These are phyloP conservation scores for Hetaerina titia DNA, from an alignment of 2,888 invertebrate species.

Conservation along the genomic window DNA sequence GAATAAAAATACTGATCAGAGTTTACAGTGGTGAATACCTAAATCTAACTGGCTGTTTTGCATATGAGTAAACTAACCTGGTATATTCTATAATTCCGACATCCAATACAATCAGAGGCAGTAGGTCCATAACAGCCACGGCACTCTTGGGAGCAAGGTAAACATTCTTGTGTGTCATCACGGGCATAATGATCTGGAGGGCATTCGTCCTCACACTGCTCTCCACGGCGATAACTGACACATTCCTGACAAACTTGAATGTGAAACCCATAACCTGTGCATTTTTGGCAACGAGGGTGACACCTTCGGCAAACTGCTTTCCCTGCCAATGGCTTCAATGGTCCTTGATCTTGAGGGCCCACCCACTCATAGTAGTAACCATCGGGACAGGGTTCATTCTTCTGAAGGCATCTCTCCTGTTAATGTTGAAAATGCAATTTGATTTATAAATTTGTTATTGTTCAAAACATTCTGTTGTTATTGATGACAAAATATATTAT, in stretches of 20 bases:
- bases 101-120: slow-evolving; percentile 86
- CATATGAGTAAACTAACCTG: slow-evolving; percentile 73
- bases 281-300: slow-evolving; percentile 92
- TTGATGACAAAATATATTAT: too few relatives aligned
- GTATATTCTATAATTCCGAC: slow-evolving; percentile 88
- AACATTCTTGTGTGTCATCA: slow-evolving; percentile 79
- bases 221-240: slow-evolving; percentile 89
- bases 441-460: neutral
- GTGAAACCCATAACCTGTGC: slow-evolving; percentile 93
- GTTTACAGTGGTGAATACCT: slow-evolving; percentile 71
- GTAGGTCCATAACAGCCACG: slow-evolving; percentile 90
- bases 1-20: slow-evolving; percentile 71
- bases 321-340: slow-evolving; percentile 87
- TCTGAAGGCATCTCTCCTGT: slow-evolving; percentile 86
- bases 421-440: slow-evolving; percentile 50
- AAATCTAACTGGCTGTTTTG: neutral
- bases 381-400: slow-evolving; percentile 90
- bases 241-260: slow-evolving; percentile 92
- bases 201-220: slow-evolving; percentile 95
- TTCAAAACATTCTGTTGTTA: too few relatives aligned
- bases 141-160: slow-evolving; percentile 86
- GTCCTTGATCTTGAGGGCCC: slow-evolving; percentile 85
- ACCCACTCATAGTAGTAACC: slow-evolving; percentile 90
- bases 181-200: slow-evolving; percentile 92
- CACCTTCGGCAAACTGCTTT: slow-evolving; percentile 94